phyloP scores from a whole-genome alignment of 2,797 vertebrate species.

The Notoglanidium macrostoma region DNA sequence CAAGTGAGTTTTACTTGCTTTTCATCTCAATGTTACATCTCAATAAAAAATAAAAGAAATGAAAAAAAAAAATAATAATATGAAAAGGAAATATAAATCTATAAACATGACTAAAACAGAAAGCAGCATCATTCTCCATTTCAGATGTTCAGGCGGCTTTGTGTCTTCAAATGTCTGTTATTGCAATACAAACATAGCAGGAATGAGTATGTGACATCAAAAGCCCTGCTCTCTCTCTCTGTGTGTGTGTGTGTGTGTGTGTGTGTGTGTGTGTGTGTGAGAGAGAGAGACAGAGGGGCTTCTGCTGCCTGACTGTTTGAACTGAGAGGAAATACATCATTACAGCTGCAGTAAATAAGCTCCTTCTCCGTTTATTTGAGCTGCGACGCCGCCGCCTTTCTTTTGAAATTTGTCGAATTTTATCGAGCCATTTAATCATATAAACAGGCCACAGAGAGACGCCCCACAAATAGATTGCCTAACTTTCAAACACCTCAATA shows the following conservation, averaged over 20 bases:
- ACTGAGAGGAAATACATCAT: slow-evolving; percentile 54
- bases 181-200: slow-evolving; percentile 1
- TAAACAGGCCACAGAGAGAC: slow-evolving; percentile 30
- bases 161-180: slow-evolving; percentile 12
- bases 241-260: slow-evolving; percentile 17
- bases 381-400: slow-evolving; percentile 34
- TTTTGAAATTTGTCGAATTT: slow-evolving; percentile 45
- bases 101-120: not conserved
- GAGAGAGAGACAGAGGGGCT: slow-evolving; percentile 46
- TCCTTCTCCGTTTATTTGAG: slow-evolving; percentile 45
- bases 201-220: slow-evolving; percentile 34
- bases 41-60: not conserved
- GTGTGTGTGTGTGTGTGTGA: slow-evolving; percentile 16
- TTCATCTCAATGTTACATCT: not conserved
- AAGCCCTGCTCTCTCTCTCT: slow-evolving; percentile 6
- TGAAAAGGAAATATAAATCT: not conserved
- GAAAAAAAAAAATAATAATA: not conserved
- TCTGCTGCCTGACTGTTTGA: slow-evolving; percentile 54
- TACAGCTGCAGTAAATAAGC: slow-evolving; percentile 38
- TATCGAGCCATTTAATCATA: slow-evolving; percentile 46
- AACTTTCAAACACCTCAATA: not conserved
- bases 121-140: not conserved
- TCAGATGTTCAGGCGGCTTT: not conserved
- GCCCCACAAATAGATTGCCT: slow-evolving; percentile 31
- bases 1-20: not conserved